Evolutionary conservation across 2,888 invertebrate genomes (phyloP), one percentile per base, ranked within the genome.

Genomic region (Emesis furor): DNA sequence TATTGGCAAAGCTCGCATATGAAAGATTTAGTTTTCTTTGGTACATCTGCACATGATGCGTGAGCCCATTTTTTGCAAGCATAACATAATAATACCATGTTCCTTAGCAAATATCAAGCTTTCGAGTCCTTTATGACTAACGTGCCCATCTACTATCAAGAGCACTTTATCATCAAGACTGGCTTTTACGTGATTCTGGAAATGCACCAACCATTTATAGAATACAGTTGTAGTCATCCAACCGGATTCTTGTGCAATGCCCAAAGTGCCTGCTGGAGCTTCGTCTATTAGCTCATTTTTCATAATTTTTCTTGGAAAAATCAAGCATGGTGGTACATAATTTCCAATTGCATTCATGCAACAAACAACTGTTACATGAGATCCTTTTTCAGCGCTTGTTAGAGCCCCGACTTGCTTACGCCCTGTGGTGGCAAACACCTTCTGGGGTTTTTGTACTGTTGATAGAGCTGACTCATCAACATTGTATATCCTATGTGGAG

Each of bases 391-490:
- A 2, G 92, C 94, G 74, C 93, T 93, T 35, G 92, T 93, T 14
- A 94, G 35, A 73, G 86, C 82, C 6, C 92, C 93, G 67, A 95
- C 92, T 89, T 95, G 94, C 76, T 94, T 95, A 46, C 89, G 82
- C 5, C 94, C 93, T 81, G 90, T 94, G 3, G 84, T 76, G 4
- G 77, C 79, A 12, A 51, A 84, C 74, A 51, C 93, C 92, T 82
- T 85, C 82, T 81, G 93, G 79, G 76, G 94, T 90, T 89, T 92
- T 74, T 94, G 94, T 1, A 95, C 94, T 3, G 94, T 95, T 32
- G 93, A 92, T 5, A 94, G 81, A 0, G 92, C 93, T 35, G 93
- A 92, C 88, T 96, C 94, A 87, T 95, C 94, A 6, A 75, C 77
- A 32, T 85, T 83, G 65, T 91, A 94, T 71, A 94, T 92, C 68